Evolutionary conservation across 2,797 vertebrate genomes (phyloP).

Genomic region (Halcyon chelicuti): DNA sequence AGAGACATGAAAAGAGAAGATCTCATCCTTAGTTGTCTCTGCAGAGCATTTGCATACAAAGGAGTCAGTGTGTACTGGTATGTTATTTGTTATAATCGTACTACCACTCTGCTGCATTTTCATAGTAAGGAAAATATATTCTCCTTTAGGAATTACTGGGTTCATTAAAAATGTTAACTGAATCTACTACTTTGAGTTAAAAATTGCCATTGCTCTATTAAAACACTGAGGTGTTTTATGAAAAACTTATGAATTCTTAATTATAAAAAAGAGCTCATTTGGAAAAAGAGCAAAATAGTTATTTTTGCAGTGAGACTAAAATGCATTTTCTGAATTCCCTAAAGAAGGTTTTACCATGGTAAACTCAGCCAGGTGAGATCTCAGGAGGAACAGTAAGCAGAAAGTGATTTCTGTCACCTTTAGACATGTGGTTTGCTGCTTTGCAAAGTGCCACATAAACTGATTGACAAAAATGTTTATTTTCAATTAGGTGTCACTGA

Average conservation of each 20-base stretch:
- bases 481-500: slow-evolving; percentile 4
- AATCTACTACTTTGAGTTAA: neutral
- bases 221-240: neutral
- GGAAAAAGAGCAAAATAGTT: neutral
- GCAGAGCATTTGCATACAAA: neutral
- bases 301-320: slow-evolving; percentile 2
- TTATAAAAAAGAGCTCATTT: neutral
- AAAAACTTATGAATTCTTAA: neutral
- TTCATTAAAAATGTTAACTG: neutral
- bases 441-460: slow-evolving; percentile 9
- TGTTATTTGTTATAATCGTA: neutral
- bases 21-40: neutral
- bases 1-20: neutral
- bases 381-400: neutral
- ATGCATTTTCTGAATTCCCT: neutral
- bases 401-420: neutral
- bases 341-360: neutral
- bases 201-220: neutral
- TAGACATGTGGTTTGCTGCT: neutral
- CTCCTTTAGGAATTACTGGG: neutral
- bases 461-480: neutral
- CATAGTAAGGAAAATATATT: neutral
- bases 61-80: neutral
- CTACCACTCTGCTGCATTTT: neutral
- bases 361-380: neutral